Conservation (phyloP, 2,888 invertebrate species). For the Caenorhabditis sp. region DNA sequence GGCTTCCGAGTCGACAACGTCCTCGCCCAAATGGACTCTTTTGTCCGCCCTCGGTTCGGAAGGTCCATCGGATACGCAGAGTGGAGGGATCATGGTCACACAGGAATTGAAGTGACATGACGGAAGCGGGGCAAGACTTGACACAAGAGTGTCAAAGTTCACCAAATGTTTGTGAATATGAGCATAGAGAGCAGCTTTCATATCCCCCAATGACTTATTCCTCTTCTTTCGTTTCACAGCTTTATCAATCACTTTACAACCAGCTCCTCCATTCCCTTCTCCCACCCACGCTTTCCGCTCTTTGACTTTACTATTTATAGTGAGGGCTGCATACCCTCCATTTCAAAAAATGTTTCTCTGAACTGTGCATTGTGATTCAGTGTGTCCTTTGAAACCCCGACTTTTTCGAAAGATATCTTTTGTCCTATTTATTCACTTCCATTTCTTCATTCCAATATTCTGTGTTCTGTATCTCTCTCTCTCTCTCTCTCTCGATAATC, state of each 20-base stretch:
- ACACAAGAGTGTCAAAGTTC: slow-evolving; percentile 43
- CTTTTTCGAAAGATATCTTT: not conserved
- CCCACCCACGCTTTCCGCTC: slow-evolving; percentile 46
- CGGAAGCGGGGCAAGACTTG: slow-evolving; percentile 21
- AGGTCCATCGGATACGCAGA: slow-evolving; percentile 39
- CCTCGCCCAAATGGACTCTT: slow-evolving; percentile 65
- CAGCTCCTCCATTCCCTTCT: slow-evolving; percentile 8
- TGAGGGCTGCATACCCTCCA: slow-evolving; percentile 6
- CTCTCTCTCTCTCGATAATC: slow-evolving; percentile 44
- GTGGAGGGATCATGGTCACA: slow-evolving; percentile 40
- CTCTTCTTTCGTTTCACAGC: slow-evolving; percentile 48
- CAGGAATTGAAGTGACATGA: slow-evolving; percentile 38
- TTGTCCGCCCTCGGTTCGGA: slow-evolving; percentile 65
- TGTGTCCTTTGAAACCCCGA: not conserved
- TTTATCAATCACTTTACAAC: slow-evolving; percentile 59
- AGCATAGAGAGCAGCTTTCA: slow-evolving; percentile 48
- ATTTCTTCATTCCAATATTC: slow-evolving; percentile 6
- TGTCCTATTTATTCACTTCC: slow-evolving; percentile 28
- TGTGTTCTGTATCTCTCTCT: slow-evolving; percentile 25
- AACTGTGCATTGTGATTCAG: slow-evolving; percentile 4
- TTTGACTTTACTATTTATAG: slow-evolving; percentile 54
- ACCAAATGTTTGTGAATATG: slow-evolving; percentile 59
- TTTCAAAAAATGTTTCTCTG: not conserved
- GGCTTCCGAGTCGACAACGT: slow-evolving; percentile 61
- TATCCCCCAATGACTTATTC: slow-evolving; percentile 55